Base-by-base conservation (phyloP, 2,888 invertebrate species). In the Orthosia gothica region DNA sequence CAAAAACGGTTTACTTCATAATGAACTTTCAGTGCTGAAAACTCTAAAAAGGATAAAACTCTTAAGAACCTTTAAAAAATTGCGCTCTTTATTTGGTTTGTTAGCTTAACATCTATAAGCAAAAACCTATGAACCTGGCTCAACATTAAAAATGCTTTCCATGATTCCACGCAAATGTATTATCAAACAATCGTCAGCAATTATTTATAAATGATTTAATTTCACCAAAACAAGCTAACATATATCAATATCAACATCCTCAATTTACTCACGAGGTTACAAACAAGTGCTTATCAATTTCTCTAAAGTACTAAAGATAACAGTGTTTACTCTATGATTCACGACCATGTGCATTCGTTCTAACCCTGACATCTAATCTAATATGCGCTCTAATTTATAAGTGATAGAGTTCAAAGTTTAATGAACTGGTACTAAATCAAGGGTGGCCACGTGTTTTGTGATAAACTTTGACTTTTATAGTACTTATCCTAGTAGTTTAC, bases 241-340 rank as follows among this genome's bases (percentile, higher is more conserved):
- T 59, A 32, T 59, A 82, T 77, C 63, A 70, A 67, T 54, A 66
- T 49, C 40, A 81, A 79, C 69, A 55, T 66, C 32, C 54, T 32
- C 15, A 9, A 57, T 32, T 63, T 59, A 69, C 50, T 57, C 54
- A 69, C 52, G 54, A 62, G 23, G 55, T 61, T 64, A 70, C 64
- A 52, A 77, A 66, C 59, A 57, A 59, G 3, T 18, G 20, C 66
- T 83, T 82, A 83, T 82, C 83, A 83, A 79, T 83, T 75, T 82
- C 82, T 75, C 67, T 79, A 74, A 70, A 65, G 69, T 40, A 55
- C 52, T 55, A 59, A 58, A 58, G 82, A 83, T 83, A 79, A 73
- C 80, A 75, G 20, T 65, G 54, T 83, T 75, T 70, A 82, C 64
- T 61, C 20, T 79, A 70, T 82, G 83, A 82, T 58, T 82, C 83